These are phyloP conservation scores for Crypturellus tataupa DNA, from an alignment of 2,797 vertebrate genomes.

Conservation along the genomic window DNA sequence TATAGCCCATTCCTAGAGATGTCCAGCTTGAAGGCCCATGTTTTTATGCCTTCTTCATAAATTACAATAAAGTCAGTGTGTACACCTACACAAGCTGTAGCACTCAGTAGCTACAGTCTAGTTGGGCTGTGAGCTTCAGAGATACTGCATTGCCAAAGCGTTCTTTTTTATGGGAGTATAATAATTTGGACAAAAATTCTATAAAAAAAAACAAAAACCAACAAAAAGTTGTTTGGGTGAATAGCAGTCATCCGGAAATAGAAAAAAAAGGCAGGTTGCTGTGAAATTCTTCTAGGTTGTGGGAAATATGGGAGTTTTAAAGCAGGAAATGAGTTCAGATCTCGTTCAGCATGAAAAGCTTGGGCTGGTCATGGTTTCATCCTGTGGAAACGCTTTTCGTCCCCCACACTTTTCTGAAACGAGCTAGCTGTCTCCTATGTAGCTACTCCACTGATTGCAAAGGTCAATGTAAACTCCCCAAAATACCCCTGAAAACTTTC, in stretches of 20 bases:
- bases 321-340: neutral
- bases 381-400: neutral
- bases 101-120: neutral
- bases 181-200: neutral
- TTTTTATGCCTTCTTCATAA: neutral
- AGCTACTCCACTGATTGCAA: neutral
- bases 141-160: neutral
- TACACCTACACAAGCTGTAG: neutral
- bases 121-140: neutral
- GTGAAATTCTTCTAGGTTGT: neutral
- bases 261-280: neutral
- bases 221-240: neutral
- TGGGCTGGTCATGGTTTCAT: neutral
- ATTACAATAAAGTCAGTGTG: neutral
- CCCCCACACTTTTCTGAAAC: neutral
- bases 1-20: neutral
- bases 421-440: neutral
- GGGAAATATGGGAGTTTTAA: neutral
- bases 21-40: neutral
- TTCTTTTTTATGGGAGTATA: neutral
- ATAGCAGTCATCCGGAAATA: neutral
- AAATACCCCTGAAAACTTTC: neutral
- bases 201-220: neutral
- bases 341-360: neutral
- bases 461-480: neutral